A percentile compares a stretch with the other conserved stretches of the same genome.
These are phyloP conservation scores for Otocyon megalotis DNA, from an alignment of 2,113 vertebrate species.

Conservation along the genomic window DNA sequence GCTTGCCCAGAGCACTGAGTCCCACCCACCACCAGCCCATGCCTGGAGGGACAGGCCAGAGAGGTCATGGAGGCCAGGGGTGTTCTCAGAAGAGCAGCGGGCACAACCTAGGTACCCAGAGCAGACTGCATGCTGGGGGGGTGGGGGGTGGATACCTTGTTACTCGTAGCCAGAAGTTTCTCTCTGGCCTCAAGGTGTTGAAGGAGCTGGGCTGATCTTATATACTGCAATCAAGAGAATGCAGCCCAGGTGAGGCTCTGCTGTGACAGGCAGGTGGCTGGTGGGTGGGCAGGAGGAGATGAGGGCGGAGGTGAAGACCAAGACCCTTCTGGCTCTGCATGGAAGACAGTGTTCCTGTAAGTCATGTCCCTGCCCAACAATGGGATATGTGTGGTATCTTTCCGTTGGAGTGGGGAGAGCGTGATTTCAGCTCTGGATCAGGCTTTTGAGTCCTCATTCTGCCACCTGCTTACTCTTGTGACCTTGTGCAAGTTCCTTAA, in stretches of 20 bases:
- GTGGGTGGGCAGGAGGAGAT: not conserved
- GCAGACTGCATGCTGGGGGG: not conserved
- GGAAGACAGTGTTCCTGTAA: not conserved
- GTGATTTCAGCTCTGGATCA: not conserved
- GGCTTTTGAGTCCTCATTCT: not conserved
- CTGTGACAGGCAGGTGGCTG: not conserved
- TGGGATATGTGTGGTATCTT: not conserved
- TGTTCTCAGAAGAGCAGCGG: not conserved
- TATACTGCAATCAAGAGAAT: not conserved
- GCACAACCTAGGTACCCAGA: not conserved
- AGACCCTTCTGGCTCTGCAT: not conserved
- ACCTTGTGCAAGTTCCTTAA: conserved; percentile 35
- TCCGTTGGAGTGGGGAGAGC: not conserved
- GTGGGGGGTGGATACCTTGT: not conserved
- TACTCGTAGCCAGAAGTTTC: not conserved
- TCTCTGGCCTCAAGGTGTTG: not conserved
- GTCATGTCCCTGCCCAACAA: not conserved
- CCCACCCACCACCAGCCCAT: not conserved
- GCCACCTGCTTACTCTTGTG: not conserved
- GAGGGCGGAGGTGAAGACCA: not conserved
- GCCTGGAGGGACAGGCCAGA: conserved; percentile 32
- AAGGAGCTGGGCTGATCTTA: not conserved
- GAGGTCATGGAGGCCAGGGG: not conserved
- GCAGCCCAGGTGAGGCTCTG: not conserved
- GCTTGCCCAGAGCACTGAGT: conserved; percentile 55